Conservation (phyloP, 1,140 invertebrate genomes). For the Anthonomus grandis region DNA sequence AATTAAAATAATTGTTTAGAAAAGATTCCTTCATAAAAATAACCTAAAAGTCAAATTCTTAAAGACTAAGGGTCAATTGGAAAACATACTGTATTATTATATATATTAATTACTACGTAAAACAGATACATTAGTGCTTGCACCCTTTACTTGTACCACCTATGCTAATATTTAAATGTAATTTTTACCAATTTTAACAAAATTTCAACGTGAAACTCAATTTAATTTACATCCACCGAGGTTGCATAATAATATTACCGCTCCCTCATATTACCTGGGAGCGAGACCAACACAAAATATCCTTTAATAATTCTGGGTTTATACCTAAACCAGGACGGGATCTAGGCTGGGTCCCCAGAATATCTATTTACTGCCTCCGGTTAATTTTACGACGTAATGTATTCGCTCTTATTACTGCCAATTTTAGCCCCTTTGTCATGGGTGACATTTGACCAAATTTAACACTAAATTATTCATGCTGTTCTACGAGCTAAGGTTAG, state of each 20-base stretch:
- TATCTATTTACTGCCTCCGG: constrained; percentile 42
- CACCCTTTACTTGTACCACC: too few relatives aligned
- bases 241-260: constrained; percentile 2
- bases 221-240: background rate
- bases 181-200: background rate
- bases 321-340: background rate
- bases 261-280: constrained; percentile 1
- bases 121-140: too few relatives aligned
- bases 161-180: background rate
- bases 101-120: too few relatives aligned
- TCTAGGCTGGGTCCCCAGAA: constrained; percentile 5
- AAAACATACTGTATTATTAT: too few relatives aligned
- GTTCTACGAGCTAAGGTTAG: too few relatives aligned
- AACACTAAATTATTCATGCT: too few relatives aligned
- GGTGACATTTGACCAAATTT: too few relatives aligned
- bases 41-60: too few relatives aligned
- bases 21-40: too few relatives aligned
- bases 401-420: constrained; percentile 47
- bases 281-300: background rate
- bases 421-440: constrained; percentile 37
- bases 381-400: constrained; percentile 44
- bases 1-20: too few relatives aligned
- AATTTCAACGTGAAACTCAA: background rate
- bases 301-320: constrained; percentile 1
- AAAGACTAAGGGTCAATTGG: too few relatives aligned